Evolutionary conservation across 92 coral and sea anemone species (phyloP).

Genomic region (Pocillopora meandrina): DNA sequence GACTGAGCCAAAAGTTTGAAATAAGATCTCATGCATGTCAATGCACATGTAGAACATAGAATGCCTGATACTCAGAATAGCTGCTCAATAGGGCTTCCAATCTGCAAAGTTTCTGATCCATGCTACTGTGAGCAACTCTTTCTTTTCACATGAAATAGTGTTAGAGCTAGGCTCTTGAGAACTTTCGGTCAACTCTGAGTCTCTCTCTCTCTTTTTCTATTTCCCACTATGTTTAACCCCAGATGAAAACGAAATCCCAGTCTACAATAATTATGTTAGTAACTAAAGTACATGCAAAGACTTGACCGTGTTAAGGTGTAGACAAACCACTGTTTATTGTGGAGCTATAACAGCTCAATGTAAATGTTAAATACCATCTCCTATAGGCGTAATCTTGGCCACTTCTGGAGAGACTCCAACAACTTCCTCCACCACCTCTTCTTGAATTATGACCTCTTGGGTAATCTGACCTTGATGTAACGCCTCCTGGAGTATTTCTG

Average conservation of each 20-base stretch:
- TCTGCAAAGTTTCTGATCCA: background rate
- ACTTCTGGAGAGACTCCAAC: conserved; percentile 30
- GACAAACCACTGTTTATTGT: background rate
- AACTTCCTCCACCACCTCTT: conserved; percentile 41
- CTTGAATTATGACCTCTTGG: conserved; percentile 23
- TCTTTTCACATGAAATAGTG: background rate
- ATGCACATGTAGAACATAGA: background rate
- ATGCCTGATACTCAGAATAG: background rate
- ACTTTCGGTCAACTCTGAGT: background rate
- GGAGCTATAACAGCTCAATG: background rate
- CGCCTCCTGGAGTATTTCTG: conserved; percentile 39
- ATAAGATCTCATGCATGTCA: too few species aligned
- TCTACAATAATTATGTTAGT: background rate
- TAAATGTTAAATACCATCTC: conserved; percentile 25
- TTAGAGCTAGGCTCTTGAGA: background rate
- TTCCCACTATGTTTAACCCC: background rate
- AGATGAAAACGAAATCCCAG: background rate
- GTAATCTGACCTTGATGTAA: conserved; percentile 30
- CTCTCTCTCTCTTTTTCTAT: background rate
- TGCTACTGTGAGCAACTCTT: background rate
- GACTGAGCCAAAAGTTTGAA: background rate
- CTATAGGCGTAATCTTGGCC: conserved; percentile 41
- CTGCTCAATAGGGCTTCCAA: background rate
- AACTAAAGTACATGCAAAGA: too few species aligned
- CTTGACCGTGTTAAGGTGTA: too few species aligned